These are phyloP conservation scores for Heterotis niloticus DNA, from an alignment of 2,113 vertebrate species.

Conservation along the genomic window DNA sequence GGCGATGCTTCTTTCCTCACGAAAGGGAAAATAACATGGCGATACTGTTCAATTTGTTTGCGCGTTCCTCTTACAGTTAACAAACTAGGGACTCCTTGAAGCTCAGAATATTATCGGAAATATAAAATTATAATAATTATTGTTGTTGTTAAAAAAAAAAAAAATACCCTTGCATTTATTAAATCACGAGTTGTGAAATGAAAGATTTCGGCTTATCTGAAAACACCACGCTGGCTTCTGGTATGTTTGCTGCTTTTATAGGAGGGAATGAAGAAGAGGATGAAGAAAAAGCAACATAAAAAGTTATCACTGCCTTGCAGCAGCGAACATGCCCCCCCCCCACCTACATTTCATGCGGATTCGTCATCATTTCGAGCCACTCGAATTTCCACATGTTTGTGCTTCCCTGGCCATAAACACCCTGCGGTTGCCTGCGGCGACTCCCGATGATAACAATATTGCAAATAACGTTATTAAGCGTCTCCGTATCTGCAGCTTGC, in stretches of 20 bases:
- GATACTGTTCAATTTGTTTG: no score
- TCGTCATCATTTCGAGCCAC: neutral
- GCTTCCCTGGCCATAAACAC: neutral
- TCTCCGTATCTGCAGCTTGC: neutral
- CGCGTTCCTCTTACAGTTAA: neutral
- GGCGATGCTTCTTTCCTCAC: no score
- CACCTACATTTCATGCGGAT: neutral
- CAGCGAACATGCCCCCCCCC: neutral
- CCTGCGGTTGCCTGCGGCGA: neutral
- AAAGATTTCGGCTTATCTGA: constrained; percentile 7
- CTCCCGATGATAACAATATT: neutral
- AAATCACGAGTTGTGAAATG: constrained; percentile 6
- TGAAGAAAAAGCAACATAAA: neutral
- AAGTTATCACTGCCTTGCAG: neutral
- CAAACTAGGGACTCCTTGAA: neutral
- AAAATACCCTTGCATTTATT: neutral
- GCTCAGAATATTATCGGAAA: neutral
- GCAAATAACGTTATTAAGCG: neutral
- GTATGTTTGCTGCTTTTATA: neutral
- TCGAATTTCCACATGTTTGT: neutral
- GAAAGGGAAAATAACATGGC: no score
- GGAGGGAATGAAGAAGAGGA: neutral
- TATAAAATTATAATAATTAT: neutral
- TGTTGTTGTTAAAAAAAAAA: neutral
- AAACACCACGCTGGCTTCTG: neutral